Evolutionary conservation across 2,113 vertebrate species (phyloP).

Genomic region (Smithornis capensis): DNA sequence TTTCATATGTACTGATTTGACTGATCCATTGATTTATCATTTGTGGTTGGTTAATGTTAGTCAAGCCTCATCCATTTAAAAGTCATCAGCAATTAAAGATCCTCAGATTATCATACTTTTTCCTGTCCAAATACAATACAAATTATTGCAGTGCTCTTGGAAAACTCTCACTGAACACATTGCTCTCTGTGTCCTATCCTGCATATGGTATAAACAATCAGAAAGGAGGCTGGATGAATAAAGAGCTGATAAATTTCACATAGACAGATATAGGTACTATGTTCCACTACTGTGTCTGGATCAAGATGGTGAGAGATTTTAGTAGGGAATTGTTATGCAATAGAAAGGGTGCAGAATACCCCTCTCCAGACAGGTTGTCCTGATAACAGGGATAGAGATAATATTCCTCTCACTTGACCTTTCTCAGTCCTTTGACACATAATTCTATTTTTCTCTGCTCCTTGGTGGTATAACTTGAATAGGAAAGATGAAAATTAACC

Average conservation of each 20-base stretch:
- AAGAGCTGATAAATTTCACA: background rate
- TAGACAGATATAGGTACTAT: background rate
- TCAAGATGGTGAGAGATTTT: background rate
- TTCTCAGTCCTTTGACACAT: background rate
- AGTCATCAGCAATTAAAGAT: background rate
- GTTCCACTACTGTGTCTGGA: background rate
- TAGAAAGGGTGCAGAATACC: background rate
- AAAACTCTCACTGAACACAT: background rate
- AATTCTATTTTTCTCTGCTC: background rate
- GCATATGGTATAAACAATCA: background rate
- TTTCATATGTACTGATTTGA: background rate
- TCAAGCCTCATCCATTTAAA: background rate
- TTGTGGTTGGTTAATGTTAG: background rate
- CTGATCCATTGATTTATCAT: background rate
- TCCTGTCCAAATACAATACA: background rate
- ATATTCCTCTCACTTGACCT: background rate
- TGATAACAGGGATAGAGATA: background rate
- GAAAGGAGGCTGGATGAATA: background rate
- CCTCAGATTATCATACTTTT: background rate
- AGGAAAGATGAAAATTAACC: background rate
- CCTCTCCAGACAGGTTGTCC: background rate
- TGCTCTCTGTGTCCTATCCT: background rate
- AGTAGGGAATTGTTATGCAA: background rate
- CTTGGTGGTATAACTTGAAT: background rate
- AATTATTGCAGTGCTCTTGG: background rate